Base-by-base conservation (phyloP, 2,888 invertebrate genomes). In the Phengaris alcon region DNA sequence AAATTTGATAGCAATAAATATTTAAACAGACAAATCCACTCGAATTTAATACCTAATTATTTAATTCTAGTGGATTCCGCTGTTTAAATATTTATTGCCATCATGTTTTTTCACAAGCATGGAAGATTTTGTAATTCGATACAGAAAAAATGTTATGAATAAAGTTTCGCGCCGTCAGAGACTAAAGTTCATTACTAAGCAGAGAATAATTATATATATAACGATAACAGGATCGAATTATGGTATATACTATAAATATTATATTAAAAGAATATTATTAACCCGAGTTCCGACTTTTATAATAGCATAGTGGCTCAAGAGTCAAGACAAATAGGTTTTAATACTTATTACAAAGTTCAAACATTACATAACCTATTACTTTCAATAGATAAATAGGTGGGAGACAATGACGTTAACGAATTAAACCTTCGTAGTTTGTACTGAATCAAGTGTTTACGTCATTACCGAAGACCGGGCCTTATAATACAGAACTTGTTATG, bases 371-470 rank as follows among this genome's bases (percentile, higher is more conserved):
- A 12, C 13, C 13, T 13, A 57, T 57, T 57, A 57, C 15, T 57
- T 59, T 68, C 59, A 22, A 22, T 59, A 22, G 59, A 8, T 22
- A 15, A 9, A 15, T 59, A 6, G 35, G 35, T 64, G 35, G 35
- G 64, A 10, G 35, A 35, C 10, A 15, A 64, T 64, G 64, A 64
- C 35, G 64, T 64, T 64, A 64, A 35, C 64, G 35, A 64, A 35
- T 64, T 12, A 64, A 64, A 64, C 64, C 64, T 64, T 64, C 64
- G 64, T 64, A 64, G 64, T 64, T 64, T 64, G 35, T 35, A 64
- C 64, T 64, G 35, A 64, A 64, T 64, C 64, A 35, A 35, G 64
- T 64, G 64, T 64, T 35, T 64, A 35, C 35, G 64, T 64, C 64
- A 64, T 64, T 35, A 64, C 35, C 35, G 64, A 35, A 64, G 35